phyloP scores from a whole-genome alignment of 1,140 invertebrate genomes.

The Drosophila nigromelanica region DNA sequence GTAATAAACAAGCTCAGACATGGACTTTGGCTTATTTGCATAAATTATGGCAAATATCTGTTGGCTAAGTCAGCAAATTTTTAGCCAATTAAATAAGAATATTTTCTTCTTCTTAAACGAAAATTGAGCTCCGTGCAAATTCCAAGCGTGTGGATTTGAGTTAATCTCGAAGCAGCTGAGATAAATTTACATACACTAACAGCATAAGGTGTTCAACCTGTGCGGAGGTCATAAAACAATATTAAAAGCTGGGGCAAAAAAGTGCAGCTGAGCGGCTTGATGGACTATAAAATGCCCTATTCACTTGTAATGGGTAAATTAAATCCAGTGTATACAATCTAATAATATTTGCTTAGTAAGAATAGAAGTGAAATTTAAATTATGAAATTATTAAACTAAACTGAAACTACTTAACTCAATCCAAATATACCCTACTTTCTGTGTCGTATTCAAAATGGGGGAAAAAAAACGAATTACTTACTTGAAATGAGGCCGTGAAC shows the following conservation, averaged over 20 bases:
- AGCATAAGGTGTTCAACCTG: conserved; percentile 40
- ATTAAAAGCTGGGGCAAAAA: conserved; percentile 20
- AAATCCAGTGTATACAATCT: no score
- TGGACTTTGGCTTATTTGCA: conserved; percentile 34
- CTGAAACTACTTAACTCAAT: not conserved
- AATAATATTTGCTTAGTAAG: no score
- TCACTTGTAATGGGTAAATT: no score
- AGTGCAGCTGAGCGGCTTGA: not conserved
- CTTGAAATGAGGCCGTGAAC: conserved; percentile 94
- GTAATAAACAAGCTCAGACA: conserved; percentile 35
- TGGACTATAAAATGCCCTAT: not conserved
- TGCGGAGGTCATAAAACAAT: conserved; percentile 41
- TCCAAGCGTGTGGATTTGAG: conserved; percentile 23
- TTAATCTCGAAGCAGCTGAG: conserved; percentile 17
- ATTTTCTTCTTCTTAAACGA: conserved; percentile 1
- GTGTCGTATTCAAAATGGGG: conserved; percentile 9
- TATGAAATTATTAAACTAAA: no score
- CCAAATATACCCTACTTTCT: not conserved
- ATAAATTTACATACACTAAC: conserved; percentile 47
- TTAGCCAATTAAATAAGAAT: conserved; percentile 39
- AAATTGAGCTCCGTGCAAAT: not conserved
- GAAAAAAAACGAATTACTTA: conserved; percentile 84
- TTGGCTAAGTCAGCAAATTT: conserved; percentile 26
- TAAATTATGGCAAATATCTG: conserved; percentile 37
- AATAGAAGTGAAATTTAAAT: no score